Percentiles rank a stretch among this genome's conserved stretches.
These are phyloP conservation scores for Bolborhynchus lineola DNA, from an alignment of 2,113 vertebrate species.

Conservation along the genomic window DNA sequence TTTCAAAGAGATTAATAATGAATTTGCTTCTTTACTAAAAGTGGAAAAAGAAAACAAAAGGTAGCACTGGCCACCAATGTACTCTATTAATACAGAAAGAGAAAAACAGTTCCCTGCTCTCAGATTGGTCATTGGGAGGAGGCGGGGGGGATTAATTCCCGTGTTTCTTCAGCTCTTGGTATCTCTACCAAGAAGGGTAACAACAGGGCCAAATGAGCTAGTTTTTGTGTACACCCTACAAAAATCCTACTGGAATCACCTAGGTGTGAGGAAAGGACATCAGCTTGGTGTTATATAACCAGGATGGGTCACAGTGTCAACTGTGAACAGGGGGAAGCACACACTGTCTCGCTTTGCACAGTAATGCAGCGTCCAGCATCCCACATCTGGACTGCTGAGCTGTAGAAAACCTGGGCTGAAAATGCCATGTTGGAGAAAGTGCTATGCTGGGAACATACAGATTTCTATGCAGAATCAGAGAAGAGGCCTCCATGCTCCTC, in stretches of 20 bases:
- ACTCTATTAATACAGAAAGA: neutral
- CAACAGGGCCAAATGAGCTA: neutral
- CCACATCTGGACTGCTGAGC: neutral
- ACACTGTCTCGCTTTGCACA: neutral
- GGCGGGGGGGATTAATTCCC: neutral
- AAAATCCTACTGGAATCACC: neutral
- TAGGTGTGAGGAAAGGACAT: neutral
- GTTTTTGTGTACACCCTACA: neutral
- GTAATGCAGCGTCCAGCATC: neutral
- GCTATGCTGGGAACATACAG: neutral
- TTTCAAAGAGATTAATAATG: neutral
- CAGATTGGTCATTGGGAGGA: neutral
- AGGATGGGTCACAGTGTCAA: neutral
- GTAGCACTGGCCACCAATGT: neutral
- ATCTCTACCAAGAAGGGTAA: neutral
- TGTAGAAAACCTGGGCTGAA: neutral
- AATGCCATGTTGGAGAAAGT: neutral
- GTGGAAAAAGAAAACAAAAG: neutral
- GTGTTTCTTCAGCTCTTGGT: neutral
- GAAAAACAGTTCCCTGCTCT: neutral
- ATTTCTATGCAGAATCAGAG: neutral
- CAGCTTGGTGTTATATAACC: neutral
- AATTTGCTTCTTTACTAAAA: neutral
- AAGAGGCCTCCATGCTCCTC: neutral
- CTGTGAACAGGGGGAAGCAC: neutral